Evolutionary conservation across 2,113 vertebrate genomes (phyloP).

Genomic region (Gobius niger): DNA sequence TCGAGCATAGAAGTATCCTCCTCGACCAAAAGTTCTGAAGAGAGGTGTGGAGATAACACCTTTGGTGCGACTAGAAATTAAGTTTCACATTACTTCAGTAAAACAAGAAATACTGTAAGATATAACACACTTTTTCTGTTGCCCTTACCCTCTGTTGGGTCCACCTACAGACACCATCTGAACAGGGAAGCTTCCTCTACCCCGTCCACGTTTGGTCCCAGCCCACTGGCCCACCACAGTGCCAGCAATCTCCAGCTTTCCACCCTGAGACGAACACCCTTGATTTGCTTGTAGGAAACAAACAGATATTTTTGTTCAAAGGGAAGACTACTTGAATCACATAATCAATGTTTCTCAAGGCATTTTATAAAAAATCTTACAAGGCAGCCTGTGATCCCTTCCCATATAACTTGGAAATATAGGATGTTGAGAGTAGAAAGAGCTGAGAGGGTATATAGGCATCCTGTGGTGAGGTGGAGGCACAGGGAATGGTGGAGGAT

Average conservation of each 20-base stretch:
- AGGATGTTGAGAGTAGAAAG: conserved; percentile 85
- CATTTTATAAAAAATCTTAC: conserved; percentile 56
- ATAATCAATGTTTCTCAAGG: neutral
- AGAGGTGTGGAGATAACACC: conserved; percentile 93
- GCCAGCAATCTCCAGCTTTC: conserved; percentile 96
- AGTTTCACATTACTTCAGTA: neutral
- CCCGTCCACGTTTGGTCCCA: conserved; percentile 85
- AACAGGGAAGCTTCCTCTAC: conserved; percentile 86
- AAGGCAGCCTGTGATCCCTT: conserved; percentile 85
- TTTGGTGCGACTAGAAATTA: conserved; percentile 81
- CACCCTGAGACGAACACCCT: conserved; percentile 90
- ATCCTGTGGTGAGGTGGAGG: conserved; percentile 77
- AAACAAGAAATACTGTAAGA: neutral
- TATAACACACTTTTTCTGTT: neutral
- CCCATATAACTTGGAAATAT: conserved; percentile 85
- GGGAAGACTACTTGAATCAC: neutral
- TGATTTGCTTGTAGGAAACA: conserved; percentile 77
- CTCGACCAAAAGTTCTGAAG: conserved; percentile 90
- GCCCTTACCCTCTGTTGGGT: conserved; percentile 82
- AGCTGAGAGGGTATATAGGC: conserved; percentile 86
- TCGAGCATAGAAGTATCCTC: conserved; percentile 83
- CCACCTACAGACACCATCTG: conserved; percentile 95
- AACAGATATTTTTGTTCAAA: neutral
- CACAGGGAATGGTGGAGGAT: conserved; percentile 85
- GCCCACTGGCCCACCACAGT: conserved; percentile 97